Conservation (phyloP, 2,888 invertebrate genomes). For the Sarcophaga carnaria region DNA sequence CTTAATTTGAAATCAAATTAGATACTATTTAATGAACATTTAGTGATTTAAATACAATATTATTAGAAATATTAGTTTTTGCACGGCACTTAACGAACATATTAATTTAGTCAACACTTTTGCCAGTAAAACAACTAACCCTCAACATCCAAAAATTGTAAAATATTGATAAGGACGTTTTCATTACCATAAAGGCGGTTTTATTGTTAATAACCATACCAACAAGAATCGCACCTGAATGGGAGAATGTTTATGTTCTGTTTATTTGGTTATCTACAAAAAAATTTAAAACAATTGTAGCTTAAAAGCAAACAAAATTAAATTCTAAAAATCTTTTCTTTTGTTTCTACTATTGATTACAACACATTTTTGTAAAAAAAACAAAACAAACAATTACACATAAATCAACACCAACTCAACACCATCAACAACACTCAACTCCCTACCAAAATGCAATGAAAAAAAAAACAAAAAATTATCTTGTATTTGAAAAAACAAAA, state of each 20-base stretch:
- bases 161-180: conserved; percentile 12
- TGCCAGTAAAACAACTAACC: too few species aligned
- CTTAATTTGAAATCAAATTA: too few species aligned
- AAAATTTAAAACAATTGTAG: conserved; percentile 21
- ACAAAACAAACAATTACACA: conserved; percentile 23
- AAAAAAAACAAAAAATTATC: background rate
- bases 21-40: too few species aligned
- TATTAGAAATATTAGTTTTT: too few species aligned
- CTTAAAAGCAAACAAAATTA: conserved; percentile 22
- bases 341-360: conserved; percentile 24
- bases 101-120: too few species aligned
- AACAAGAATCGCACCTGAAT: conserved; percentile 34
- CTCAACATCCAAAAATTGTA: too few species aligned
- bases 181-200: conserved; percentile 28
- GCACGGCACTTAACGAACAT: too few species aligned
- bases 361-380: conserved; percentile 26
- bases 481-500: background rate
- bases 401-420: conserved; percentile 65
- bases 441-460: background rate
- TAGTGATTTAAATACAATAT: too few species aligned
- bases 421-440: conserved; percentile 26
- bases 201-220: conserved; percentile 60
- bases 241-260: conserved; percentile 45
- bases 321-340: conserved; percentile 47
- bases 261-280: conserved; percentile 41